Percentiles rank a stretch among this genome's conserved stretches.
Conservation (phyloP, 2,113 vertebrate species). For the Varanus salvator region DNA sequence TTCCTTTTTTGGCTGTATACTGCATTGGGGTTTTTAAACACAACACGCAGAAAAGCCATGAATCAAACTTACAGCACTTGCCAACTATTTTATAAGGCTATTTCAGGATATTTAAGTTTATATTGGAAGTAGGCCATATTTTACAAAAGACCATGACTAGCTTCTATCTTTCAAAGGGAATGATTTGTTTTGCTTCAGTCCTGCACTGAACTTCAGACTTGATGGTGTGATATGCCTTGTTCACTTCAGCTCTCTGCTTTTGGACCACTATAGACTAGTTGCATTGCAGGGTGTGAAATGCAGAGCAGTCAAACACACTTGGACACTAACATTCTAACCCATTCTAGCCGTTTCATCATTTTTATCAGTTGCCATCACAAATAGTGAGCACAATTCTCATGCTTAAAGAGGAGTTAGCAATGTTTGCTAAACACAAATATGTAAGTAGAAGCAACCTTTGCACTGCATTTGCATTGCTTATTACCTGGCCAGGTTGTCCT, state of each 20-base stretch:
- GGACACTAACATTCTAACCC: neutral
- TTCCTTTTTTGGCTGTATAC: slow-evolving; percentile 31
- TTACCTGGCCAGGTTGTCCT: slow-evolving; percentile 78
- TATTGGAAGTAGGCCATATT: slow-evolving; percentile 26
- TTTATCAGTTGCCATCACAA: neutral
- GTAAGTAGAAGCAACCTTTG: slow-evolving; percentile 3
- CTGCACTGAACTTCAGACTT: too few relatives aligned
- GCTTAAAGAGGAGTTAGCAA: neutral
- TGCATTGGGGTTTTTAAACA: slow-evolving; percentile 48
- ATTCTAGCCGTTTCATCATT: neutral
- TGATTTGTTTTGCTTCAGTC: neutral
- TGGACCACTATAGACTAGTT: too few relatives aligned
- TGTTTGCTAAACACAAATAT: neutral
- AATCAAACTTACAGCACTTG: slow-evolving; percentile 68
- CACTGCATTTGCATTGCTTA: neutral
- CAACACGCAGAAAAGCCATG: slow-evolving; percentile 58
- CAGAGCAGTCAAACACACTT: neutral
- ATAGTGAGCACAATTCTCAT: neutral
- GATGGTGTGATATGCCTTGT: too few relatives aligned
- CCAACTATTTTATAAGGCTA: slow-evolving; percentile 47
- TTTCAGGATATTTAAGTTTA: slow-evolving; percentile 51
- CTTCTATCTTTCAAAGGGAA: slow-evolving; percentile 1
- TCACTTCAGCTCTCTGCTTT: too few relatives aligned
- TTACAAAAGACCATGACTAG: slow-evolving; percentile 30
- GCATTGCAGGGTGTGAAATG: neutral